Evolutionary conservation across 2,797 vertebrate species (phyloP), one percentile per base, ranked within the genome.

Genomic region (Sarcoramphus papa): DNA sequence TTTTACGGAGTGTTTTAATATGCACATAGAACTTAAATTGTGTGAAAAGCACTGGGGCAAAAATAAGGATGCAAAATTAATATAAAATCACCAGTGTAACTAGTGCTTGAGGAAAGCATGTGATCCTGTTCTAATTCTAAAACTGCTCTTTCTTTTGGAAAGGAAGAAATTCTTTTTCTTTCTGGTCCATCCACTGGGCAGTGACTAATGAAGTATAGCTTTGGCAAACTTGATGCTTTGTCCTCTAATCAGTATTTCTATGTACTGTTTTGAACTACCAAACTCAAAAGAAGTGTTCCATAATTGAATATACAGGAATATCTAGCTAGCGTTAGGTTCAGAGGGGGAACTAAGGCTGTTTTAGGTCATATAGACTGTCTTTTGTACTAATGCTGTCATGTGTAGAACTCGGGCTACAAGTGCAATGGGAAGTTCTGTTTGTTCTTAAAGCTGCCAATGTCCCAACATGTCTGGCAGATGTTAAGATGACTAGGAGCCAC

Each of bases 401-500:
- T 56, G 7, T 25, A 50, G 35, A 31, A n/a, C 53, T 75, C 0
- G 0, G 13, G 11, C 27, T 54, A 3, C 10, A 31, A 59, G 22
- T 45, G 4, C n/a, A 31, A 0, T 41, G 40, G 30, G 17, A 82
- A 59, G 21, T 74, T 95, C 23, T 80, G 12, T 47, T 81, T 81
- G 37, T 77, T 67, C 59, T 90, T 80, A 48, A 73, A 77, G 40
- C 35, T 90, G 10, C 23, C 14, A 88, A 19, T 94, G 76, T 62
- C 48, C 37, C 43, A 62, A 8, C 4, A 2, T 12, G 57, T 77
- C 89, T 94, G 85, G 45, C 91, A 95, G 88, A 59, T 94, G 64
- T 94, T 92, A 53, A 60, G 64, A 47, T 92, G 57, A 92, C 84
- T 60, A 73, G 53, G 79, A 96, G 70, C 74, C 70, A 63, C 59